Evolutionary conservation across 2,888 invertebrate species (phyloP), one percentile per base, ranked within the genome.

Genomic region (Apoderus coryli): DNA sequence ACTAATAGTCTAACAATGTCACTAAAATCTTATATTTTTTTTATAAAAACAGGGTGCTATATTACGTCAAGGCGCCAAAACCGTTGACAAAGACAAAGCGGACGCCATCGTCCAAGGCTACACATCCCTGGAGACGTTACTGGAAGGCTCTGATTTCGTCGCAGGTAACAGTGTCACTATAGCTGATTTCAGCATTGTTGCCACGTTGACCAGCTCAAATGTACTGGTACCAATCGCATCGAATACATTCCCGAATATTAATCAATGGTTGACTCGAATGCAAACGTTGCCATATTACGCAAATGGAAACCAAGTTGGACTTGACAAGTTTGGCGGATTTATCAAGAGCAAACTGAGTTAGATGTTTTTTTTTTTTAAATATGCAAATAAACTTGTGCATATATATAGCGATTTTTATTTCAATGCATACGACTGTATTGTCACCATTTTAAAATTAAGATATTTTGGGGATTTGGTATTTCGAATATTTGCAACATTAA

Each of bases 101-200:
- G 47, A 47, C 26, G 37, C 42, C 13, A 23, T 55, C 2, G 40
- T 44, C 5, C 61, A 63, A n/a, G n/a, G n/a, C n/a, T n/a, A n/a
- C n/a, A n/a, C n/a, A n/a, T n/a, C n/a, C n/a, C 44, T 61, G 44
- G 61, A 63, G 29, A 41, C 42, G 11, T 52, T 51, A 37, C 44
- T 63, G 10, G 40, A 36, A 5, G 42, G 49, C n/a, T 44, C 48
- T 12, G 44, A 47, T 22, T 59, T 47, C 36, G 55, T 59, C 38
- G 59, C 60, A 10, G 50, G 54, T n/a, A 45, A 54, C 30, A 41
- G 40, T 4, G 25, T 52, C 14, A 47, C 51, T 4, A 52, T 64
- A 35, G 63, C 63, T 26, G 63, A 63, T 46, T 48, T 61, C 39
- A 58, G 59, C 23, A 48, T 60, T 31, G 48, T 58, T 33, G 51